Evolutionary conservation across 1,140 invertebrate species (phyloP).

Genomic region (Drosophila seguyi): DNA sequence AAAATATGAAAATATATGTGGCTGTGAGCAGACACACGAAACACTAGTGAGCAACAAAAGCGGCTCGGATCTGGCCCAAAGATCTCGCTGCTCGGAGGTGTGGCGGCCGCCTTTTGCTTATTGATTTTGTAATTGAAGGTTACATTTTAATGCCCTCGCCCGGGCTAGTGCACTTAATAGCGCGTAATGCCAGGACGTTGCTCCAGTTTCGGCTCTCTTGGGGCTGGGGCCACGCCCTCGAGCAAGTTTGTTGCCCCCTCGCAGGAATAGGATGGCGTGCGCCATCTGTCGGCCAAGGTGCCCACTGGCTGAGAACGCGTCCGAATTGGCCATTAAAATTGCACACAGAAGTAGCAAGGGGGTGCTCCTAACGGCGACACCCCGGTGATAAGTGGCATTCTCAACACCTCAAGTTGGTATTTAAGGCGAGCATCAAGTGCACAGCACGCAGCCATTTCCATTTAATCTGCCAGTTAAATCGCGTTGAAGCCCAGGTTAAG

Average conservation of each 20-base stretch:
- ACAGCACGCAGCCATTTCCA: background rate
- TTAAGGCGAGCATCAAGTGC: background rate
- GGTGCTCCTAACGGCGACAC: constrained; percentile 3
- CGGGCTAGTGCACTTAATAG: constrained; percentile 38
- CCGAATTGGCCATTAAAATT: constrained; percentile 21
- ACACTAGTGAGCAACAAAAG: constrained; percentile 35
- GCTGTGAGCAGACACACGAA: constrained; percentile 12
- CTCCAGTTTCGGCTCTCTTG: constrained; percentile 35
- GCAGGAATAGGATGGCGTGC: constrained; percentile 2
- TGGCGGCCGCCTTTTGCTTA: constrained; percentile 56
- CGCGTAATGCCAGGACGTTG: constrained; percentile 45
- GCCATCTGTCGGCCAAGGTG: constrained; percentile 24
- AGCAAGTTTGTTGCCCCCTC: constrained; percentile 29
- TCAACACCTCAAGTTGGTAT: constrained; percentile 3
- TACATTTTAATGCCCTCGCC: constrained; percentile 60
- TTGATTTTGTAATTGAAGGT: constrained; percentile 76
- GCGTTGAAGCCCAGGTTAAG: background rate
- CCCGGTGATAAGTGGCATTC: constrained; percentile 5
- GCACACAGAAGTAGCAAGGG: constrained; percentile 1
- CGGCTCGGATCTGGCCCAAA: constrained; percentile 49
- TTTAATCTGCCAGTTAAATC: constrained; percentile 4
- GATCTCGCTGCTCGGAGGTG: constrained; percentile 36
- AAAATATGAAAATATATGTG: constrained; percentile 25
- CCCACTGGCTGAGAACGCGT: background rate
- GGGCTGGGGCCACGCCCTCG: constrained; percentile 22